phyloP scores from a whole-genome alignment of 1,140 invertebrate species.

The Oryctes rhinoceros region DNA sequence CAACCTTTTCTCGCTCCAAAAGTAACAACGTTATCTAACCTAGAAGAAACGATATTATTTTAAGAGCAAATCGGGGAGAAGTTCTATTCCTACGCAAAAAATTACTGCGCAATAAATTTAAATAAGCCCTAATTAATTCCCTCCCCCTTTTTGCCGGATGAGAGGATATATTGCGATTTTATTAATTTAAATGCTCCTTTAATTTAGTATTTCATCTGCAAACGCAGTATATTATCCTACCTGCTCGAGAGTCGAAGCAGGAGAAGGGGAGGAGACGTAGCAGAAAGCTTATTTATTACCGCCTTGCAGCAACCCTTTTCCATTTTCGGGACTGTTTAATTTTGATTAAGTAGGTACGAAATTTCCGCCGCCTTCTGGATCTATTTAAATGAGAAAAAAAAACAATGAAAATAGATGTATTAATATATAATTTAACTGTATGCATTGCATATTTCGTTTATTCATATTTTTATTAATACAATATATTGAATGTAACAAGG shows the following conservation, averaged over 20 bases:
- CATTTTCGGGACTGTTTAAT: background rate
- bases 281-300: slow-evolving; percentile 4
- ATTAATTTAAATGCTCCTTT: slow-evolving; percentile 1
- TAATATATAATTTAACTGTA: too few relatives aligned
- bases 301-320: background rate
- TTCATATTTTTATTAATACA: too few relatives aligned
- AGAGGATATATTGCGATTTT: background rate
- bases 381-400: too few relatives aligned
- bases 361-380: background rate
- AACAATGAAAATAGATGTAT: too few relatives aligned
- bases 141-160: background rate
- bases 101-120: background rate
- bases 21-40: too few relatives aligned
- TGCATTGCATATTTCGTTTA: too few relatives aligned
- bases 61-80: too few relatives aligned
- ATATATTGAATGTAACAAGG: too few relatives aligned
- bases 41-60: too few relatives aligned
- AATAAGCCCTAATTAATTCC: background rate
- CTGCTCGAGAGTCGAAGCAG: background rate
- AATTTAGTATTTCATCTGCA: slow-evolving; percentile 11
- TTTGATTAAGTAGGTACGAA: background rate
- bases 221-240: background rate
- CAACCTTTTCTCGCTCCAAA: too few relatives aligned
- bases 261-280: background rate
- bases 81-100: too few relatives aligned